These are phyloP conservation scores for Nasonia vitripennis DNA, from an alignment of 1,140 invertebrate species.

Conservation along the genomic window DNA sequence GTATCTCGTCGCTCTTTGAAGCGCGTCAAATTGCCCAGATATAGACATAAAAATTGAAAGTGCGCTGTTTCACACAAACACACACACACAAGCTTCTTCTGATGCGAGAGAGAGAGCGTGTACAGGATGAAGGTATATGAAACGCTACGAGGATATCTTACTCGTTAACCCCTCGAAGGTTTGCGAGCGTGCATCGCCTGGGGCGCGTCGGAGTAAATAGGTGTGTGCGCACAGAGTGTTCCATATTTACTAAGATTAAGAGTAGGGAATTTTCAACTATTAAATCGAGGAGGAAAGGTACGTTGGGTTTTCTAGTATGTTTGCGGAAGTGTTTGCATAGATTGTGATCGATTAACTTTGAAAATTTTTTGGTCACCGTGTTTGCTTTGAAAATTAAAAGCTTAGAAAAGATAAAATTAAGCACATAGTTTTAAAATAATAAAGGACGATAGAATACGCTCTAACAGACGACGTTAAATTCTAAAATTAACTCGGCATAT, in stretches of 20 bases:
- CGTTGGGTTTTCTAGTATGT: background rate
- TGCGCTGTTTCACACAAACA: background rate
- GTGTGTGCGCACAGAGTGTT: background rate
- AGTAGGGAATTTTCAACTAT: background rate
- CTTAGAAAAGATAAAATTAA: too few relatives aligned
- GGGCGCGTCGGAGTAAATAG: background rate
- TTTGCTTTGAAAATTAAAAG: too few relatives aligned
- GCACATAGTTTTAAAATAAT: too few relatives aligned
- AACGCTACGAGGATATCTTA: constrained; percentile 19
- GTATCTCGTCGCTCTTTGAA: background rate
- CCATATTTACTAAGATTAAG: background rate
- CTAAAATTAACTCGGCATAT: background rate
- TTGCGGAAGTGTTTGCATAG: too few relatives aligned
- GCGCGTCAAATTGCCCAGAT: constrained; percentile 21
- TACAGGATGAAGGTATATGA: background rate
- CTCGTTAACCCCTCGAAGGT: constrained; percentile 22
- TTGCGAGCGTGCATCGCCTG: background rate
- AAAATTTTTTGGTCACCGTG: too few relatives aligned
- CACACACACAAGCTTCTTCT: background rate
- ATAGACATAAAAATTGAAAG: constrained; percentile 35
- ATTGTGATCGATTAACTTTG: too few relatives aligned
- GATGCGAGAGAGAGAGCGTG: too few relatives aligned
- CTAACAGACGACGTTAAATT: too few relatives aligned
- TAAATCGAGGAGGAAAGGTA: background rate
- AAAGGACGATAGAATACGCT: too few relatives aligned